These are phyloP conservation scores for Heliconius cydno DNA, from an alignment of 2,888 invertebrate species.

Conservation along the genomic window DNA sequence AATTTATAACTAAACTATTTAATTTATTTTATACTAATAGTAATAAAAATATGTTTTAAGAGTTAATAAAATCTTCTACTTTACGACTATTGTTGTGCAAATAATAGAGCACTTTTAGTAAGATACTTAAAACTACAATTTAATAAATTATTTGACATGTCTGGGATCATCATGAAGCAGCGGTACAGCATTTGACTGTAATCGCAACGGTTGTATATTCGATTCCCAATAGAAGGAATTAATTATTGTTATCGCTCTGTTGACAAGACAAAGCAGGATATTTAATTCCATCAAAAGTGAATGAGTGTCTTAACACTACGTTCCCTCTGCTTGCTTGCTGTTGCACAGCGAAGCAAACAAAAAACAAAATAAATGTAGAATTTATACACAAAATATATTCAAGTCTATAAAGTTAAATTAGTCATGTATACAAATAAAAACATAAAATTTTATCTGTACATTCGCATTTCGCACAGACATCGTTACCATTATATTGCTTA, in stretches of 20 bases:
- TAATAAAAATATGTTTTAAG: background rate
- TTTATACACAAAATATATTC: background rate
- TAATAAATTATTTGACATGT: too few relatives aligned
- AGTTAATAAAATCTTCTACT: background rate
- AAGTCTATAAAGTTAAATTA: background rate
- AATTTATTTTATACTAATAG: background rate
- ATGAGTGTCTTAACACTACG: background rate
- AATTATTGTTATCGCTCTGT: background rate
- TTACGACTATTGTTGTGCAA: background rate
- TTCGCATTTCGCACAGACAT: conserved; percentile 10
- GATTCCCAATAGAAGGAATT: background rate
- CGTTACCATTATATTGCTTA: conserved; percentile 14
- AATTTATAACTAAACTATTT: background rate
- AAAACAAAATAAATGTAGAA: background rate
- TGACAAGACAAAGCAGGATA: background rate
- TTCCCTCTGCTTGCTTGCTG: background rate
- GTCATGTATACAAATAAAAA: background rate
- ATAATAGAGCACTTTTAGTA: background rate
- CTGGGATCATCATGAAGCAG: background rate
- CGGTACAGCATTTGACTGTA: background rate
- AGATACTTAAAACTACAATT: too few relatives aligned
- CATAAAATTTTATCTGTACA: conserved; percentile 10
- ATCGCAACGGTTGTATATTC: background rate
- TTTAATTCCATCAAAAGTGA: background rate
- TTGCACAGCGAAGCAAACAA: background rate